These are phyloP conservation scores for Apis dorsata DNA, from an alignment of 1,140 invertebrate genomes.

Conservation along the genomic window DNA sequence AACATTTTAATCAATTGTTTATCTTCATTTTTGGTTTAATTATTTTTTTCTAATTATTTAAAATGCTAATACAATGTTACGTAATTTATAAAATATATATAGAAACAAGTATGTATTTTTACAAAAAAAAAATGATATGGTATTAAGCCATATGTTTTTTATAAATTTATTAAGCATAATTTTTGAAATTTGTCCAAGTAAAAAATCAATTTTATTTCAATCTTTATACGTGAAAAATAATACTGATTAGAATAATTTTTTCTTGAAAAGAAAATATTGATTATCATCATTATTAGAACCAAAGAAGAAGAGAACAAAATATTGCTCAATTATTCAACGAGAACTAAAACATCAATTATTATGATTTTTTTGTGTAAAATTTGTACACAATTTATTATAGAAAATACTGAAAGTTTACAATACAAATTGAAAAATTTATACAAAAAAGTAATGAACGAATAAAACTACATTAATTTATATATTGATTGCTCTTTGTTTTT, in stretches of 20 bases:
- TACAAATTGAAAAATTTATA: slow-evolving; percentile 6
- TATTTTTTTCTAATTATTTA: slow-evolving; percentile 27
- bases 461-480: slow-evolving; percentile 26
- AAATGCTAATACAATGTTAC: slow-evolving; percentile 1
- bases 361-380: background rate
- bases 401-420: slow-evolving; percentile 36
- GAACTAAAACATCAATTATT: slow-evolving; percentile 23
- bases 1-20: slow-evolving; percentile 13
- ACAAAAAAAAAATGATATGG: slow-evolving; percentile 18
- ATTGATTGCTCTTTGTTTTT: background rate
- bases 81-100: slow-evolving; percentile 24
- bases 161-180: slow-evolving; percentile 30
- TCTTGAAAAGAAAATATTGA: slow-evolving; percentile 36
- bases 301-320: slow-evolving; percentile 23
- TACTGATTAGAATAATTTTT: slow-evolving; percentile 61
- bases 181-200: slow-evolving; percentile 47
- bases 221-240: slow-evolving; percentile 50
- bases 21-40: slow-evolving; percentile 17
- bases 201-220: slow-evolving; percentile 53
- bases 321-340: slow-evolving; percentile 15
- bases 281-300: slow-evolving; percentile 39
- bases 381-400: slow-evolving; percentile 11
- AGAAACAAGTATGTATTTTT: slow-evolving; percentile 26
- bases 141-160: slow-evolving; percentile 21
- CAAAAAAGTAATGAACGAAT: background rate